Base-by-base conservation (phyloP, 2,888 invertebrate species). In the Mechanitis mazaeus region DNA sequence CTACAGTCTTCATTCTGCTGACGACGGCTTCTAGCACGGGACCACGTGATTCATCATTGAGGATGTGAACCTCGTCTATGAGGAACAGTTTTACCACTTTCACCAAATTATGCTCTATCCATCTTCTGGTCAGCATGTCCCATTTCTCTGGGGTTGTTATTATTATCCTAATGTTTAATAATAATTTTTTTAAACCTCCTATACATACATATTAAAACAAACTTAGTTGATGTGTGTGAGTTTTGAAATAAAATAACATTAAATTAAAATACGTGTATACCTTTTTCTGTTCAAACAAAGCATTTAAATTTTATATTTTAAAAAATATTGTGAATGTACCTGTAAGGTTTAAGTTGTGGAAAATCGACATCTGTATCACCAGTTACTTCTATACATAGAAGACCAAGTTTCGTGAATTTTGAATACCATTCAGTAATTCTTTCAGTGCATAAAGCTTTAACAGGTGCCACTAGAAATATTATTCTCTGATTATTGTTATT, bases 61-160 rank as follows among this genome's bases (percentile, higher is more conserved):
- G 79, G 58, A 95, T 91, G 79, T 96, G 96, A 9, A 94, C 94
- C 82, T 96, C 96, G 75, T 96, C 96, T 57, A 95, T 93, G 55
- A 95, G 87, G 76, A 95, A 93, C 55, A 95, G 78, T 72, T 92
- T 93, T 11, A 95, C 91, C 7, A 90, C 77, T 65, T 92, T 90
- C 28, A 95, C 92, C 12, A 95, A 77, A 7, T 89, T 87, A 74
- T 94, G 92, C 72, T 95, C 94, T 67, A 91, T 91, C 94, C 94
- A 95, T 65, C 92, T 90, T 61, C 96, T 91, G 0, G 95, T 95
- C 70, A 96, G 76, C 70, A 94, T 93, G 79, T 96, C 96, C 95
- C 95, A 96, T 83, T 96, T 96, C 81, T 96, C 96, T 0, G 96
- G 96, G 0, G 96, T 96, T 3, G 95, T 95, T 72, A 95, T 92